Percentiles rank a stretch among this genome's conserved stretches.
These are phyloP conservation scores for Hyperoplus lanceolatus DNA, from an alignment of 2,797 vertebrate genomes.

Conservation along the genomic window DNA sequence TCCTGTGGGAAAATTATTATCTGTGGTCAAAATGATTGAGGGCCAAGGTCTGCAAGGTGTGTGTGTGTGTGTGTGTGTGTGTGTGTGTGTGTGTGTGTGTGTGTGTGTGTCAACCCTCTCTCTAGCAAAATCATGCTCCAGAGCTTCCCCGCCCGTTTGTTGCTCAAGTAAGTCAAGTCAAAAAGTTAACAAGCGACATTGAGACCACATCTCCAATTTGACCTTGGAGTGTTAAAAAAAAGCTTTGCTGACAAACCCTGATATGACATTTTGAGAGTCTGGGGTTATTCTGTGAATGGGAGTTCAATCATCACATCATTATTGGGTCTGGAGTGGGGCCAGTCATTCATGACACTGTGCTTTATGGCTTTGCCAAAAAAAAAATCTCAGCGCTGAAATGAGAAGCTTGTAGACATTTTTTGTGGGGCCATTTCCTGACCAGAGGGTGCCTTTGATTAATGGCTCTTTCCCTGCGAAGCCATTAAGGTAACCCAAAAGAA, in stretches of 20 bases:
- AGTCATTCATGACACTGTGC: conserved; percentile 88
- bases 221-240: conserved; percentile 89
- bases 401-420: conserved; percentile 96
- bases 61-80: background rate
- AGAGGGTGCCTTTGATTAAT: conserved; percentile 92
- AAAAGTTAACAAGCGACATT: conserved; percentile 62
- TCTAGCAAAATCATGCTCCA: conserved; percentile 23
- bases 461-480: conserved; percentile 87
- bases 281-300: conserved; percentile 92
- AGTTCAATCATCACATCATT: conserved; percentile 86
- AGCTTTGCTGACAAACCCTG: conserved; percentile 91
- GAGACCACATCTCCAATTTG: conserved; percentile 84
- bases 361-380: conserved; percentile 94
- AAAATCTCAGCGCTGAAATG: conserved; percentile 92
- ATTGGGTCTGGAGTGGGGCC: conserved; percentile 88
- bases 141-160: background rate
- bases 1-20: conserved; percentile 41
- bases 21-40: conserved; percentile 47
- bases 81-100: background rate
- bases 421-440: conserved; percentile 92
- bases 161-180: conserved; percentile 22
- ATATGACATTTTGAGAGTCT: conserved; percentile 95
- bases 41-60: background rate
- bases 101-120: conserved; percentile 15
- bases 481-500: conserved; percentile 92